Percentiles rank a stretch among this genome's conserved stretches.
phyloP scores from a whole-genome alignment of 2,113 vertebrate genomes.

The Neodontobutis hainanensis region DNA sequence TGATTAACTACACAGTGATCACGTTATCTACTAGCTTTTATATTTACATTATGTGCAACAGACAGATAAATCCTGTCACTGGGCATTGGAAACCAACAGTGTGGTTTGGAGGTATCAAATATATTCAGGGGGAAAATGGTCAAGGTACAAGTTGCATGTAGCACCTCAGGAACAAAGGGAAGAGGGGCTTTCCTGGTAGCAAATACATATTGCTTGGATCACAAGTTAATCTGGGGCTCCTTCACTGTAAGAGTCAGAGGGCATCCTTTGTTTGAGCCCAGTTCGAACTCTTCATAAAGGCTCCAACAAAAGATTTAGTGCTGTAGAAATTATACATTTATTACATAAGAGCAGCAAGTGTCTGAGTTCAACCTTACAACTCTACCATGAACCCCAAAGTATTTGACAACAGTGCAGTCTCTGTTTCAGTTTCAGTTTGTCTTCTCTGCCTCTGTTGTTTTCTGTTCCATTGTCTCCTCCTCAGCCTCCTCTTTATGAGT shows the following conservation, averaged over 20 bases:
- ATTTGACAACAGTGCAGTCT: neutral
- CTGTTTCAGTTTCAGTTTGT: conserved; percentile 40
- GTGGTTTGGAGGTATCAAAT: neutral
- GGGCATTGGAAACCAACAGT: neutral
- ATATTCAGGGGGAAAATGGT: conserved; percentile 25
- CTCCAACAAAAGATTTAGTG: too few species aligned
- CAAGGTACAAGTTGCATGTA: neutral
- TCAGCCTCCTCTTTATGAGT: conserved; percentile 68
- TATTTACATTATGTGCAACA: conserved; percentile 52
- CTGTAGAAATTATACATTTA: too few species aligned
- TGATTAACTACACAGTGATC: conserved; percentile 37
- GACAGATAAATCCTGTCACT: neutral
- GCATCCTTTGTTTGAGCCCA: neutral
- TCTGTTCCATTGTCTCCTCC: conserved; percentile 72
- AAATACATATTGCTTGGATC: neutral
- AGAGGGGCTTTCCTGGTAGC: neutral
- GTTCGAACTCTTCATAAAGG: neutral
- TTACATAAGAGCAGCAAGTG: neutral
- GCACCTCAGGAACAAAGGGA: neutral
- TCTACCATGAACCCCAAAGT: conserved; percentile 17
- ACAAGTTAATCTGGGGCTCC: too few species aligned
- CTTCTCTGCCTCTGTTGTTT: conserved; percentile 44
- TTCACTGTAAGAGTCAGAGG: too few species aligned
- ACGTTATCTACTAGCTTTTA: conserved; percentile 25
- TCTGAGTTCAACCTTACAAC: neutral